Evolutionary conservation across 2,797 vertebrate species (phyloP).

Genomic region (Poeciliopsis turneri): DNA sequence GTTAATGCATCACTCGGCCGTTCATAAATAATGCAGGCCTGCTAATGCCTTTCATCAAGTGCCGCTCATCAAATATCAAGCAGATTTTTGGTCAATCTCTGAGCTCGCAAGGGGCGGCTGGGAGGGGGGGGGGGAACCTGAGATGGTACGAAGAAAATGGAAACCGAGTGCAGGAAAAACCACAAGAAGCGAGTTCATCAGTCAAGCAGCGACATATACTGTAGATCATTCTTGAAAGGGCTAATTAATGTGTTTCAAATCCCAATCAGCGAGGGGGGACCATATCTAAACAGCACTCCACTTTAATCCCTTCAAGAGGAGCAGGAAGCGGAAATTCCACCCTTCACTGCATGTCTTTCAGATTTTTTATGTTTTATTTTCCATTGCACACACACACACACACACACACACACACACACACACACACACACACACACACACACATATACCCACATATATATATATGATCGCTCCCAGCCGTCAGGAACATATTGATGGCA

Average conservation of each 20-base stretch:
- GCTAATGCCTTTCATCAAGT: conserved; percentile 77
- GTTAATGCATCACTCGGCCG: conserved; percentile 74
- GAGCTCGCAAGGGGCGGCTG: background rate
- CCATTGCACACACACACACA: conserved; percentile 33
- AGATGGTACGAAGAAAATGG: conserved; percentile 41
- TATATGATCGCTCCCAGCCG: conserved; percentile 30
- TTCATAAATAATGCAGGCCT: conserved; percentile 76
- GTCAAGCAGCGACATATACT: conserved; percentile 57
- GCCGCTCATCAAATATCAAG: conserved; percentile 78
- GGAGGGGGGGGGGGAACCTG: conserved; percentile 47
- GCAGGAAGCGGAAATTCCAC: conserved; percentile 62
- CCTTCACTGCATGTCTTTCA: conserved; percentile 51
- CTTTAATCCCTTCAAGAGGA: conserved; percentile 47
- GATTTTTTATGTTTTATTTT: conserved; percentile 46
- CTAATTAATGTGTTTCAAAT: conserved; percentile 71
- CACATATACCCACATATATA: conserved; percentile 26
- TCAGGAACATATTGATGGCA: conserved; percentile 76
- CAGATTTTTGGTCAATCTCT: conserved; percentile 68
- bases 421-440: conserved; percentile 8
- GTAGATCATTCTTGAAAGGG: conserved; percentile 64
- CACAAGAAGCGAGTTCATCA: conserved; percentile 64
- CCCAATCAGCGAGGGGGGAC: conserved; percentile 57
- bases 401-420: conserved; percentile 16
- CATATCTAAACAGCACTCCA: conserved; percentile 61
- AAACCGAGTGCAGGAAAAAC: conserved; percentile 40